Base-by-base conservation (phyloP, 2,888 invertebrate species). In the Rhingia campestris region DNA sequence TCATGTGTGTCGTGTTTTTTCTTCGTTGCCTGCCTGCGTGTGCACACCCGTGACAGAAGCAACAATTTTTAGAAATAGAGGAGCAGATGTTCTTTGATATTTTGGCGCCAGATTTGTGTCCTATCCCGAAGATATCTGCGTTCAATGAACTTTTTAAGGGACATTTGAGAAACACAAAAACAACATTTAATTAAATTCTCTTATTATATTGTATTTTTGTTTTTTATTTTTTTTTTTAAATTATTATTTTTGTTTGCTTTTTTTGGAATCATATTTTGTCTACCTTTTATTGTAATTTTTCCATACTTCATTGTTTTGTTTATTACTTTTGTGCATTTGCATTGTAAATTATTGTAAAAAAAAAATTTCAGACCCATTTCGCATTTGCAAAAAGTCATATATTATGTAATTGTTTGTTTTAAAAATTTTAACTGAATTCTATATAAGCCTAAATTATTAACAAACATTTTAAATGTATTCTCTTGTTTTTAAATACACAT, bases 61-160 rank as follows among this genome's bases (percentile, higher is more conserved):
- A 80, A 73, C 66, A 72, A 30, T 30, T 49, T 32, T 30, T 39
- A 77, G 61, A 70, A 75, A 73, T 41, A 74, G 33, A 30, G 59
- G 14, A 73, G 69, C 82, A 82, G 82, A 82, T 82, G 82, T 77
- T 73, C 22, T 43, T 9, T 33, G 43, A 47, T 12, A 5, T 74
- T 82, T 82, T 77, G 77, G 77, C 82, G 82, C 82, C 51, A 73
- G 59, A 76, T 59, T 69, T 73, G 12, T 43, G 12, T 32, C n/a
- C 45, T 39, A 14, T 9, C 47, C 12, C 10, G 33, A 22, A 35
- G 12, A 35, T 7, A 32, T 12, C 10, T 45, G 32, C 63, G 56
- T 39, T 56, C 56, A 37, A 33, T 61, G 80, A 53, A 69, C 73
- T 47, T 37, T 56, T 6, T 4, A 54, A 56, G 67, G 45, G n/a